These are phyloP conservation scores for Apostichopus leukothele DNA, from an alignment of 53 echinoderm and acorn worm species.

Conservation along the genomic window DNA sequence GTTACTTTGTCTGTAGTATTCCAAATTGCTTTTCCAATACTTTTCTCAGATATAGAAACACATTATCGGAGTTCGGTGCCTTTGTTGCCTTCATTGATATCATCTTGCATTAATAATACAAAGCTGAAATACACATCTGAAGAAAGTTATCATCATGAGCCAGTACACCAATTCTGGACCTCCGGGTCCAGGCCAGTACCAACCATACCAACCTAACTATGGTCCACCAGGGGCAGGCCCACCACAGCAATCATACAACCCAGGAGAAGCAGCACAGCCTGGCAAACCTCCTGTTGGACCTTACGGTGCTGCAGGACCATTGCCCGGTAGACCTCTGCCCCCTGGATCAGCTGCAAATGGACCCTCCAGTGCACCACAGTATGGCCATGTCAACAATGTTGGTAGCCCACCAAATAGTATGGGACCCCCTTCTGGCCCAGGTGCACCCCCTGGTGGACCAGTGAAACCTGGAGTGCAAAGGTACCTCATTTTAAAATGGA, in stretches of 20 bases:
- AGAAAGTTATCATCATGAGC: background rate
- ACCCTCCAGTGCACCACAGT: slow-evolving; percentile 33
- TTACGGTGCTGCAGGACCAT: slow-evolving; percentile 41
- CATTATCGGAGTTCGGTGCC: too few relatives aligned
- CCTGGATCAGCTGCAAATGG: slow-evolving; percentile 29
- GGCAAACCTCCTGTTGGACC: slow-evolving; percentile 48
- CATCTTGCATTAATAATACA: too few relatives aligned
- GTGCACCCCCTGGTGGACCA: slow-evolving; percentile 33
- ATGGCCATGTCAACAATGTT: slow-evolving; percentile 13
- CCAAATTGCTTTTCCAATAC: too few relatives aligned
- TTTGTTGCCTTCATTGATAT: too few relatives aligned
- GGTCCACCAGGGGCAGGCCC: slow-evolving; percentile 21
- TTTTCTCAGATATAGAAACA: too few relatives aligned
- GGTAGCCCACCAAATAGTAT: slow-evolving; percentile 13
- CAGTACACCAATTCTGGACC: slow-evolving; percentile 36
- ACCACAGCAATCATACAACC: slow-evolving; percentile 1
- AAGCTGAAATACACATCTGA: too few relatives aligned
- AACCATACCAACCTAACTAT: slow-evolving; percentile 26
- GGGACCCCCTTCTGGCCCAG: slow-evolving; percentile 20
- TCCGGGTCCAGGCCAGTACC: slow-evolving; percentile 37
- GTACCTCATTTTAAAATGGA: background rate
- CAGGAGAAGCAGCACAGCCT: slow-evolving; percentile 17
- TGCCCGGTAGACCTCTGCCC: background rate
- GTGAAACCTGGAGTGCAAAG: slow-evolving; percentile 9
- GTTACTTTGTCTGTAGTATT: too few relatives aligned